Evolutionary conservation across 2,888 invertebrate species (phyloP).

Genomic region (Drosophila conformis): DNA sequence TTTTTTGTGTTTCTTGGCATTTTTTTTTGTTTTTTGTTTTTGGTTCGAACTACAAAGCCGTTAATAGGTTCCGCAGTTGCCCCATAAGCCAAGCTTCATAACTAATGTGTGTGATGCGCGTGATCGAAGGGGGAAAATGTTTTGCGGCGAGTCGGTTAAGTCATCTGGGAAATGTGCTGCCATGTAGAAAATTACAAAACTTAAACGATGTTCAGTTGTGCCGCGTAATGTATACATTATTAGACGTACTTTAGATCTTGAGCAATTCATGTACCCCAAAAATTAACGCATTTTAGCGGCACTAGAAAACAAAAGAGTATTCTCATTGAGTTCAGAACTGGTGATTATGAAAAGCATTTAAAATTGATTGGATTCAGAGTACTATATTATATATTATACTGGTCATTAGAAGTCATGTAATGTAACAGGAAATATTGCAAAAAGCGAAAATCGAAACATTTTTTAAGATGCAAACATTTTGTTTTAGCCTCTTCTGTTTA

Average conservation of each 20-base stretch:
- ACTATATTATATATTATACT: no score
- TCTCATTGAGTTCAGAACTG: neutral
- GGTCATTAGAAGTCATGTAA: no score
- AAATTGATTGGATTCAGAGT: no score
- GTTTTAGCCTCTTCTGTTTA: neutral
- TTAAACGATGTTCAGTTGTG: conserved; percentile 17
- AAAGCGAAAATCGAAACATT: neutral
- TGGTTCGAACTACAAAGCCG: conserved; percentile 18
- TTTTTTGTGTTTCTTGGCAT: neutral
- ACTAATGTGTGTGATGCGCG: conserved; percentile 33
- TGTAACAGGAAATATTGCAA: no score
- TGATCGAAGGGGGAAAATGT: conserved; percentile 22
- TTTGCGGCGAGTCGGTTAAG: conserved; percentile 20
- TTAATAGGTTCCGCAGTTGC: conserved; percentile 53
- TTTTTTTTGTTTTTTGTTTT: neutral
- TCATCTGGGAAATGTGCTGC: conserved; percentile 43
- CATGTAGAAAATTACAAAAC: conserved; percentile 27
- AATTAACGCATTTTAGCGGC: neutral
- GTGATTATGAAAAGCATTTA: neutral
- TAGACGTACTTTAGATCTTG: neutral
- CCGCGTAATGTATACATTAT: conserved; percentile 14
- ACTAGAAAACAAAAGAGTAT: neutral
- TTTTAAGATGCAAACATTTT: neutral
- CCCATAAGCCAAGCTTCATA: conserved; percentile 23
- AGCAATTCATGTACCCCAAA: neutral